Evolutionary conservation across 2,888 invertebrate genomes (phyloP).

Genomic region (Limnephilus lunatus): DNA sequence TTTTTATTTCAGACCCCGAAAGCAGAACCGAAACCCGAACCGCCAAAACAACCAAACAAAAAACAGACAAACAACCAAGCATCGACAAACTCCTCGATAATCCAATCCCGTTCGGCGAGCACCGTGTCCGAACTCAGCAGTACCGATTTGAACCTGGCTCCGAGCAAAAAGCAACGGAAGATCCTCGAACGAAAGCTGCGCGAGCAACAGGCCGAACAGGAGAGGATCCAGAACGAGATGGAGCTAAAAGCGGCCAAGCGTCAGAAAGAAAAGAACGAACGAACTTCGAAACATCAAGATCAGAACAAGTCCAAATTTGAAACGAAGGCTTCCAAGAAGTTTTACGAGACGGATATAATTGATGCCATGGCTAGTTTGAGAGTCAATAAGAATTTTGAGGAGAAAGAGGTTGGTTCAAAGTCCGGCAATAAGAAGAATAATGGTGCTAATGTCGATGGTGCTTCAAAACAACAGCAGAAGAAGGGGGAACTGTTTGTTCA

Average conservation of each 20-base stretch:
- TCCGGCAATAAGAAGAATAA: constrained; percentile 66
- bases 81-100: constrained; percentile 53
- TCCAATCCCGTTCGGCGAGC: constrained; percentile 48
- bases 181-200: constrained; percentile 67
- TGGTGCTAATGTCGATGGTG: constrained; percentile 66
- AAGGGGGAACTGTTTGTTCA: not conserved
- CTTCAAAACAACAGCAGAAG: constrained; percentile 44
- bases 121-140: constrained; percentile 50
- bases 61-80: constrained; percentile 65
- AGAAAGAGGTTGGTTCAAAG: constrained; percentile 29
- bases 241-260: constrained; percentile 29
- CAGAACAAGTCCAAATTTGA: not conserved
- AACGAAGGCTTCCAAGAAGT: not conserved
- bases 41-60: constrained; percentile 67
- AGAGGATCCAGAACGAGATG: constrained; percentile 69
- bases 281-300: not conserved
- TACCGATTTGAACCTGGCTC: constrained; percentile 66
- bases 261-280: constrained; percentile 36
- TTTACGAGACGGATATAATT: constrained; percentile 33
- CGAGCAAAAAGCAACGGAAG: constrained; percentile 74
- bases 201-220: constrained; percentile 28
- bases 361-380: constrained; percentile 58
- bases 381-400: constrained; percentile 62
- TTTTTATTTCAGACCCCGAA: not conserved
- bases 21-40: constrained; percentile 52